Percentiles rank a stretch among this genome's conserved stretches.
phyloP scores from a whole-genome alignment of 2,888 invertebrate genomes.

The Pollenia griseotomentosa region DNA sequence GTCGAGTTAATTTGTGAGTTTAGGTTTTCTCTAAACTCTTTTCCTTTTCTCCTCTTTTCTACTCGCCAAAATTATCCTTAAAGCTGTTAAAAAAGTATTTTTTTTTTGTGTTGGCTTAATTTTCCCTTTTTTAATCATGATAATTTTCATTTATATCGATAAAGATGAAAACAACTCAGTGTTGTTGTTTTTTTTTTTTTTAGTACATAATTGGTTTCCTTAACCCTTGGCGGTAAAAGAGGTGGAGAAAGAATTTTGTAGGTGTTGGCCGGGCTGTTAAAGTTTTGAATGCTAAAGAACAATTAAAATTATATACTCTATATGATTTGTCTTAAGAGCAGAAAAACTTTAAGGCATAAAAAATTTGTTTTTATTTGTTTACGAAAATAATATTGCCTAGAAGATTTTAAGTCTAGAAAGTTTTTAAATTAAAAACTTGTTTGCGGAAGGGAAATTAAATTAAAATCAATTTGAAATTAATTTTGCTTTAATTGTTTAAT shows the following conservation, averaged over 20 bases:
- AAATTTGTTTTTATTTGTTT: slow-evolving; percentile 8
- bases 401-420: slow-evolving; percentile 58
- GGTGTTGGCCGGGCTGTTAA: not conserved
- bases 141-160: slow-evolving; percentile 65
- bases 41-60: not conserved
- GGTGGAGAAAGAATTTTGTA: not conserved
- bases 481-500: slow-evolving; percentile 12
- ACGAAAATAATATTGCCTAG: slow-evolving; percentile 30
- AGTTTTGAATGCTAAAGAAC: slow-evolving; percentile 1
- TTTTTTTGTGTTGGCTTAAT: slow-evolving; percentile 54
- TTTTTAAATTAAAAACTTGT: slow-evolving; percentile 53
- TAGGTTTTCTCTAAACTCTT: not conserved
- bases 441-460: slow-evolving; percentile 35
- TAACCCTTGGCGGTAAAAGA: not conserved
- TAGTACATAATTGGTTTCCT: slow-evolving; percentile 21
- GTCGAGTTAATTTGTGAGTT: slow-evolving; percentile 40
- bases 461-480: slow-evolving; percentile 59
- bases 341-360: not conserved
- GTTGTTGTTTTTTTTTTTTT: not conserved
- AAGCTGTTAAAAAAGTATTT: slow-evolving; percentile 50
- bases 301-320: slow-evolving; percentile 36
- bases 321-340: not conserved
- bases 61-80: slow-evolving; percentile 12
- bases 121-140: slow-evolving; percentile 53
- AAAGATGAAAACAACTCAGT: slow-evolving; percentile 35